phyloP scores from a whole-genome alignment of 2,888 invertebrate species.

The Ganaspis brasiliensis region DNA sequence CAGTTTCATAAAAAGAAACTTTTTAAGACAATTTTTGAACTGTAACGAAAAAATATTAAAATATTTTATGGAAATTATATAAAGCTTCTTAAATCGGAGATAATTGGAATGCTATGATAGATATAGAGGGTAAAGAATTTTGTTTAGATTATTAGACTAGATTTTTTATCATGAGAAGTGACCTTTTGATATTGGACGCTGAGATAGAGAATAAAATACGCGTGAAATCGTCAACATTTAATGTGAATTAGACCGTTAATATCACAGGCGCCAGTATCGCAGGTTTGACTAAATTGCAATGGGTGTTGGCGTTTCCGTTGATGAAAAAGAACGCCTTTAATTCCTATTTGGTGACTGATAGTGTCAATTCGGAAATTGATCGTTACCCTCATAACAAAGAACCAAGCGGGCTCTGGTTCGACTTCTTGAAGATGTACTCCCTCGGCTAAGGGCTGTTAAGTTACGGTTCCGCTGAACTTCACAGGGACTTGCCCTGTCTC shows the following conservation, averaged over 20 bases:
- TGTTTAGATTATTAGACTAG: too few species aligned
- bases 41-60: too few species aligned
- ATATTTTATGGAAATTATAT: too few species aligned
- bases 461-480: conserved; percentile 12
- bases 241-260: conserved; percentile 1
- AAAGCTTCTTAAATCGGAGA: too few species aligned
- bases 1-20: too few species aligned
- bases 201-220: neutral
- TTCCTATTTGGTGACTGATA: neutral
- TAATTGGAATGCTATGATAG: too few species aligned
- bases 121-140: too few species aligned
- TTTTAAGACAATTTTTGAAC: too few species aligned
- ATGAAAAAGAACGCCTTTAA: neutral
- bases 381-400: neutral
- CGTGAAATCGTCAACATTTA: neutral
- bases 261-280: neutral
- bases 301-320: neutral
- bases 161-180: too few species aligned
- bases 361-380: conserved; percentile 2
- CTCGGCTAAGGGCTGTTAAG: neutral
- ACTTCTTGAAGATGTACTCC: conserved; percentile 3
- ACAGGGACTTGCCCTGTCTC: conserved; percentile 9
- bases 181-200: neutral
- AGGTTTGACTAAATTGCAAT: neutral
- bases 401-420: conserved; percentile 53